Evolutionary conservation across 1,140 invertebrate species (phyloP).

Genomic region (Microplitis demolitor): DNA sequence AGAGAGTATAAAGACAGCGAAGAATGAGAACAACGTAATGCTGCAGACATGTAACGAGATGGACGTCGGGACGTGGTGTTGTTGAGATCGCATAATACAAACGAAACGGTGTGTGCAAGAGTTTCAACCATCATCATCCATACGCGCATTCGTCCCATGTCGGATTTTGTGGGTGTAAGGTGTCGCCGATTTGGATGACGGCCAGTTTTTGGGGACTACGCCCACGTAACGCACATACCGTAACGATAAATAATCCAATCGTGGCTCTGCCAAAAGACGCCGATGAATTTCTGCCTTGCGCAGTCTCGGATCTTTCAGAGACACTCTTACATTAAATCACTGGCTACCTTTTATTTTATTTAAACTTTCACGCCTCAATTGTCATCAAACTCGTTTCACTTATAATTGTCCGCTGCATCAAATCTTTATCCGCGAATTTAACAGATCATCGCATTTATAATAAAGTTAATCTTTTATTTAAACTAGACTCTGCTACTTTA

Average conservation of each 20-base stretch:
- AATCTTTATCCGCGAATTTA: not conserved
- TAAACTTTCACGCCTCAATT: conserved; percentile 25
- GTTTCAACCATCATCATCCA: not conserved
- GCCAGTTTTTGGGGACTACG: conserved; percentile 42
- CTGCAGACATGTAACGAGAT: conserved; percentile 19
- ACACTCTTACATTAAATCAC: conserved; percentile 5
- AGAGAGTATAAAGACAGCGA: conserved; percentile 7
- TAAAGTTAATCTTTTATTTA: too few relatives aligned
- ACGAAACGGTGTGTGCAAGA: conserved; percentile 17
- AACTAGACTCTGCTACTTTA: not conserved
- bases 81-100: conserved; percentile 39
- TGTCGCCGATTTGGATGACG: conserved; percentile 52
- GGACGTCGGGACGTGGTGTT: conserved; percentile 11
- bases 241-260: conserved; percentile 60
- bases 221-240: conserved; percentile 58
- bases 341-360: not conserved
- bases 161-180: conserved; percentile 54
- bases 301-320: not conserved
- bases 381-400: conserved; percentile 11
- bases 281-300: conserved; percentile 23
- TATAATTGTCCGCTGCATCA: conserved; percentile 6
- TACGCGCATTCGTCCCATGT: conserved; percentile 37
- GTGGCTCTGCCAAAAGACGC: conserved; percentile 38
- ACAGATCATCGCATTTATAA: too few relatives aligned
- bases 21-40: not conserved